Conservation (phyloP, 2,113 vertebrate species). For the Urocolius indicus region DNA sequence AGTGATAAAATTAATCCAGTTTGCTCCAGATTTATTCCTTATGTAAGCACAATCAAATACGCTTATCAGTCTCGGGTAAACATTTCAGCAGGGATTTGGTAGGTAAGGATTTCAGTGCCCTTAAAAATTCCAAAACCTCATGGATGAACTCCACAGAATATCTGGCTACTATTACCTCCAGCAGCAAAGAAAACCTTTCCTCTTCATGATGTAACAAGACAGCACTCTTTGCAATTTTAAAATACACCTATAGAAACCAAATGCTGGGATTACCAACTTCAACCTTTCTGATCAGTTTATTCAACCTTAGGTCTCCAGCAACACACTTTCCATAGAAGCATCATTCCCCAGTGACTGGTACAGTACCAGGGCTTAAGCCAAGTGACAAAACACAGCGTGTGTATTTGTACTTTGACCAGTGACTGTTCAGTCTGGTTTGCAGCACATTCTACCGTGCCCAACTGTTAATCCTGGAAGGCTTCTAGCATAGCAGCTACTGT, state of each 20-base stretch:
- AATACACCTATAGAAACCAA: neutral
- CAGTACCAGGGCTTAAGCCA: neutral
- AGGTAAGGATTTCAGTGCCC: neutral
- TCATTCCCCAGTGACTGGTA: neutral
- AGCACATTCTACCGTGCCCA: neutral
- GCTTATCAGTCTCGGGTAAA: neutral
- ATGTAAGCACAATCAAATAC: neutral
- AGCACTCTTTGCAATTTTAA: neutral
- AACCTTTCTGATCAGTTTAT: neutral
- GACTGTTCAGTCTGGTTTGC: neutral
- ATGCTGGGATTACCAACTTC: neutral
- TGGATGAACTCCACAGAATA: neutral
- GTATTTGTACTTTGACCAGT: neutral
- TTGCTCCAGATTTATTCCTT: conserved; percentile 9
- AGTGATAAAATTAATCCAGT: neutral
- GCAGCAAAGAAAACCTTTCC: neutral
- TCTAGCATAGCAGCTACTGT: conserved; percentile 17
- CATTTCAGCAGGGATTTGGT: neutral
- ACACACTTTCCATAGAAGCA: neutral
- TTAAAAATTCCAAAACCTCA: neutral
- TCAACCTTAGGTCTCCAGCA: neutral
- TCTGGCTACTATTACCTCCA: neutral
- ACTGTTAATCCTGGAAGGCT: conserved; percentile 17
- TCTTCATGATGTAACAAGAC: fast-evolving
- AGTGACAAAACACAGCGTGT: neutral